These are phyloP conservation scores for Peromyscus maniculatus DNA, from an alignment of 2,113 vertebrate species.

Conservation along the genomic window DNA sequence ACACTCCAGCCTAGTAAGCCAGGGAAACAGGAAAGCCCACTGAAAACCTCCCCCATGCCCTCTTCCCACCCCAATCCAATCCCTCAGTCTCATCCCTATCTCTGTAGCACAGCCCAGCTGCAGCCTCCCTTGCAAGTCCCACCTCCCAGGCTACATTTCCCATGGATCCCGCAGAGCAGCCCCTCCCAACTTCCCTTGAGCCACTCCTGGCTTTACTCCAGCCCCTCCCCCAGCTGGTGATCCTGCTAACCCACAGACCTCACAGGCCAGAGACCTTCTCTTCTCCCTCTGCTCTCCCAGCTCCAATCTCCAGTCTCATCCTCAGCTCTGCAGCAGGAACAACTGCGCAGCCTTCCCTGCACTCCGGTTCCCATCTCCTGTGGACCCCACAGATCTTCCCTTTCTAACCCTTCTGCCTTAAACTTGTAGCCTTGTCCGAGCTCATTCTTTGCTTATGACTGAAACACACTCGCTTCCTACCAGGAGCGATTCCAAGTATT, in stretches of 20 bases:
- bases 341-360: background rate
- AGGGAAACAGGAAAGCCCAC: background rate
- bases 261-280: background rate
- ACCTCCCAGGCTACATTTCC: background rate
- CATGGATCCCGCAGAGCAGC: background rate
- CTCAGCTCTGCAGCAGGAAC: background rate
- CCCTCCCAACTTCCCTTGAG: background rate
- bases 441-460: background rate
- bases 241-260: background rate
- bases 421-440: too few species aligned
- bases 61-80: background rate
- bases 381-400: too few species aligned
- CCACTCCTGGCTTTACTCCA: background rate
- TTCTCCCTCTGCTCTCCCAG: background rate
- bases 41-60: background rate
- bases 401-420: background rate
- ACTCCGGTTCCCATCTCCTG: background rate
- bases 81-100: background rate
- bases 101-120: background rate
- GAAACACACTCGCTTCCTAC: fast-evolving
- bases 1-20: background rate
- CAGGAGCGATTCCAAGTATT: background rate
- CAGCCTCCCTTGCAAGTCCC: background rate
- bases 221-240: too few species aligned
- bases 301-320: background rate